A percentile compares a stretch with the other conserved stretches of the same genome.
Conservation (phyloP, 2,888 invertebrate genomes). For the Tanytarsus gracilentus region DNA sequence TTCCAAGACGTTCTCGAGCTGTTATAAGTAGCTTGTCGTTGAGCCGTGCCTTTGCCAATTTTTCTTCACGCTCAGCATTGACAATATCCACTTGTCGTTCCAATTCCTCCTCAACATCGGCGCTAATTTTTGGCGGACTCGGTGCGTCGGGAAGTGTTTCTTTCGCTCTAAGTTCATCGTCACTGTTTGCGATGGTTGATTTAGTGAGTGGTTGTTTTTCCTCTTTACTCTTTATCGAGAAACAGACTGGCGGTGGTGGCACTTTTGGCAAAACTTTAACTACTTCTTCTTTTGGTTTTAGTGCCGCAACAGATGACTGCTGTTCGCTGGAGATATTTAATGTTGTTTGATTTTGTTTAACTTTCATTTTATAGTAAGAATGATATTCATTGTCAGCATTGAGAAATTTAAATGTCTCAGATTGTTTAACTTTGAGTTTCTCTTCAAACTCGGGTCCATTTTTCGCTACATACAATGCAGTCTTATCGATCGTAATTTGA, state of each 20-base stretch:
- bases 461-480: constrained; percentile 92
- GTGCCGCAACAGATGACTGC: constrained; percentile 32
- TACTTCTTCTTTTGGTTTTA: constrained; percentile 39
- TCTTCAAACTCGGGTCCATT: constrained; percentile 92
- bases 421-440: constrained; percentile 72
- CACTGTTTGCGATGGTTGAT: constrained; percentile 61
- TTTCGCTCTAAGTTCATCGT: constrained; percentile 49
- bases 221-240: constrained; percentile 76
- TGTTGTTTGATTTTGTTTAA: constrained; percentile 32
- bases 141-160: constrained; percentile 14
- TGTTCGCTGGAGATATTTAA: constrained; percentile 1
- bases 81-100: constrained; percentile 37
- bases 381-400: constrained; percentile 66
- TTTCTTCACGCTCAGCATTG: constrained; percentile 34
- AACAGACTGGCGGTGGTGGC: constrained; percentile 62
- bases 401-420: constrained; percentile 81
- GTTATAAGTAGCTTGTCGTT: constrained; percentile 51
- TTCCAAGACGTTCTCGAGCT: constrained; percentile 51
- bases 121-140: neutral
- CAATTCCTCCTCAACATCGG: constrained; percentile 11
- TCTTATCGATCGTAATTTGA: constrained; percentile 85
- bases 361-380: constrained; percentile 67
- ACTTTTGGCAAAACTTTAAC: constrained; percentile 15
- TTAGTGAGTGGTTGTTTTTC: constrained; percentile 59
- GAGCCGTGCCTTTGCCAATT: constrained; percentile 43